Evolutionary conservation across 92 coral and sea anemone species (phyloP).

Genomic region (Anthopleura xanthogrammica): DNA sequence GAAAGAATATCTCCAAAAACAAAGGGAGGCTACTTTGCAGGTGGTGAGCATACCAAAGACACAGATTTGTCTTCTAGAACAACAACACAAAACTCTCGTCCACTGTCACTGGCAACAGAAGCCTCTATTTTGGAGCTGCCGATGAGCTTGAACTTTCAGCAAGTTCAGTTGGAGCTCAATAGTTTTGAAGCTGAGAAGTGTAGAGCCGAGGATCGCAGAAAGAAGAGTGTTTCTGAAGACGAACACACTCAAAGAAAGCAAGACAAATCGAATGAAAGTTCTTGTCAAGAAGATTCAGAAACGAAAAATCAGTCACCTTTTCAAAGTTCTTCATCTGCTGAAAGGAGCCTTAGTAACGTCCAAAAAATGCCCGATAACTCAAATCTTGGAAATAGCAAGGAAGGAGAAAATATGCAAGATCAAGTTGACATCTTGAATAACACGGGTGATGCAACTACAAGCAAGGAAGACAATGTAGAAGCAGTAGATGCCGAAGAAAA

Average conservation of each 20-base stretch:
- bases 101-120: background rate
- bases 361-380: background rate
- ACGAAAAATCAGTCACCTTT: background rate
- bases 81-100: background rate
- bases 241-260: background rate
- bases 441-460: too few relatives aligned
- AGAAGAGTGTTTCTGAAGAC: background rate
- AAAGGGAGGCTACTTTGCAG: background rate
- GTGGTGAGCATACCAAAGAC: background rate
- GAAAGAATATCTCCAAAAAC: background rate
- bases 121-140: background rate
- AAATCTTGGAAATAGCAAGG: background rate
- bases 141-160: background rate
- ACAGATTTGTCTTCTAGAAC: background rate
- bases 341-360: background rate
- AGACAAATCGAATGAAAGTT: background rate
- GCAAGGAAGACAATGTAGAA: too few relatives aligned
- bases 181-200: background rate
- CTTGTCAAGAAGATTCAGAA: background rate
- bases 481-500: too few relatives aligned
- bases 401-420: background rate
- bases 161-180: background rate
- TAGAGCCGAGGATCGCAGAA: background rate
- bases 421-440: background rate
- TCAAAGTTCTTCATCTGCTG: background rate